Conservation (phyloP, 2,797 vertebrate genomes). For the Salmo trutta region DNA sequence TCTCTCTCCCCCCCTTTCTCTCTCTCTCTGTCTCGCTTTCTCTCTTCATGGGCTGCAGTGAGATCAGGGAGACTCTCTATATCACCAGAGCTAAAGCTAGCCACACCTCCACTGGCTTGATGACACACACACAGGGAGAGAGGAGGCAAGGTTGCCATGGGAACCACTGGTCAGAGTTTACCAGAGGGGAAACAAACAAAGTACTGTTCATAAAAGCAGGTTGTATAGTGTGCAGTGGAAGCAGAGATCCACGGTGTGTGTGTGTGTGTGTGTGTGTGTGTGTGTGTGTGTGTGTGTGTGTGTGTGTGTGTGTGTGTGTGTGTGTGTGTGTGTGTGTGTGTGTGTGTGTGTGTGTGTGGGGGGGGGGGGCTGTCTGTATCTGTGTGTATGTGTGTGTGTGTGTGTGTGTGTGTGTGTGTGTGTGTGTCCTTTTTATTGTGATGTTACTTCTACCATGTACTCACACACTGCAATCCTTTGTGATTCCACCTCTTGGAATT, state of each 20-base stretch:
- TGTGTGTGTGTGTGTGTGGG: too few species aligned
- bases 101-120: not conserved
- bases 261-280: slow-evolving; percentile 17
- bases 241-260: slow-evolving; percentile 36
- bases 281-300: too few species aligned
- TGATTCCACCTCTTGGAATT: too few species aligned
- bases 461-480: too few species aligned
- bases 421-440: too few species aligned
- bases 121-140: slow-evolving; percentile 38
- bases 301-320: too few species aligned
- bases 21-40: slow-evolving; percentile 22
- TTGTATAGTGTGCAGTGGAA: slow-evolving; percentile 43
- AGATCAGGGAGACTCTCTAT: slow-evolving; percentile 9
- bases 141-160: slow-evolving; percentile 78
- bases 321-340: too few species aligned
- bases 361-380: too few species aligned
- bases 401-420: too few species aligned
- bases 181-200: slow-evolving; percentile 82
- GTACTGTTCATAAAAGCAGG: slow-evolving; percentile 74
- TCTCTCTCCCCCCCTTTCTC: slow-evolving; percentile 20
- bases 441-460: too few species aligned
- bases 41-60: not conserved
- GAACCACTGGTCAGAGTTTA: slow-evolving; percentile 80
- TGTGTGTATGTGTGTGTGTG: too few species aligned
- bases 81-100: not conserved